These are phyloP conservation scores for Lasius fuliginosus DNA, from an alignment of 2,888 invertebrate species.

Conservation along the genomic window DNA sequence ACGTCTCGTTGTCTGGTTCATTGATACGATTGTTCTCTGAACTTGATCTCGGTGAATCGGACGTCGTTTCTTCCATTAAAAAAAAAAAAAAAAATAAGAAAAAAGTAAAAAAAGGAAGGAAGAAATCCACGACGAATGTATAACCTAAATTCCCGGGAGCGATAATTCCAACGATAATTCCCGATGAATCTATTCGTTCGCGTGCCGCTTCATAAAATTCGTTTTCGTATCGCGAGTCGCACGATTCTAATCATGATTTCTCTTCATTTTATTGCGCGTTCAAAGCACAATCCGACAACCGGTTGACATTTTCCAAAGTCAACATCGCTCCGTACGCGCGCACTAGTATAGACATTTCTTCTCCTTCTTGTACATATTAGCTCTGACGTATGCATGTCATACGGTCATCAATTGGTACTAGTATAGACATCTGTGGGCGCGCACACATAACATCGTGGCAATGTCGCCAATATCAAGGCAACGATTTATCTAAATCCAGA, in stretches of 20 bases:
- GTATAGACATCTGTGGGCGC: not conserved
- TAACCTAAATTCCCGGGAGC: conserved; percentile 22
- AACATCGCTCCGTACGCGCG: conserved; percentile 1
- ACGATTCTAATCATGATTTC: conserved; percentile 3
- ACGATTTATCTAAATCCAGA: not conserved
- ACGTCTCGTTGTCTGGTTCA: conserved; percentile 47
- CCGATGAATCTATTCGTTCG: not conserved
- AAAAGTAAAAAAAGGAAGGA: not conserved
- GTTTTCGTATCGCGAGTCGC: conserved; percentile 27
- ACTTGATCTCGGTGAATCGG: conserved; percentile 61
- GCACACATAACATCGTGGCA: not conserved
- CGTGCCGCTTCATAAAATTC: conserved; percentile 19
- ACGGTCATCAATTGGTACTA: too few relatives aligned
- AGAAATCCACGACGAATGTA: not conserved
- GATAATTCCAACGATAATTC: not conserved
- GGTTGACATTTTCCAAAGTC: conserved; percentile 61
- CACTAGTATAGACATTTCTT: too few relatives aligned
- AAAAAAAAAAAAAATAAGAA: not conserved
- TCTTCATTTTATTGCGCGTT: not conserved
- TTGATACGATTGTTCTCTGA: conserved; percentile 35
- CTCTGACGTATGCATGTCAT: too few relatives aligned
- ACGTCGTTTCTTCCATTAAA: conserved; percentile 70
- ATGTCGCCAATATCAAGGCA: not conserved
- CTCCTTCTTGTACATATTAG: too few relatives aligned
- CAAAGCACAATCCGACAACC: conserved; percentile 40